Evolutionary conservation across 1,140 invertebrate genomes (phyloP).

Genomic region (Heliconius eleuchia): DNA sequence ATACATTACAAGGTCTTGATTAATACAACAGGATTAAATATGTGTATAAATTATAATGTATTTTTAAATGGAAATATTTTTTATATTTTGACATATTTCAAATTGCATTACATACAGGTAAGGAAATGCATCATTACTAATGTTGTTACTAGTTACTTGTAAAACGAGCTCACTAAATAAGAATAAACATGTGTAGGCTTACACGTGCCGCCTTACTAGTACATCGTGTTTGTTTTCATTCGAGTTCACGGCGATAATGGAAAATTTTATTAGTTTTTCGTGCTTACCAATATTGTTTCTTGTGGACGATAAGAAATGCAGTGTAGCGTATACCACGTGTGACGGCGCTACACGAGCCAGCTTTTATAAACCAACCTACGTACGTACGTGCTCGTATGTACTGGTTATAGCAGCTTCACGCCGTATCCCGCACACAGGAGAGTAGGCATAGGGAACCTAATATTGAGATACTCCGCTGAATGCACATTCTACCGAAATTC

Average conservation of each 20-base stretch:
- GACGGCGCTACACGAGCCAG: conserved; percentile 40
- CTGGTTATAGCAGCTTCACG: neutral
- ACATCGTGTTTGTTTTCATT: conserved; percentile 55
- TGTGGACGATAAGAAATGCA: conserved; percentile 60
- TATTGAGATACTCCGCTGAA: too few species aligned
- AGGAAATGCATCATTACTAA: neutral
- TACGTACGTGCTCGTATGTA: conserved; percentile 3
- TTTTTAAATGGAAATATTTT: too few species aligned
- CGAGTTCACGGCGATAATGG: conserved; percentile 57
- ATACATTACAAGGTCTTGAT: too few species aligned
- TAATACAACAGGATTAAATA: too few species aligned
- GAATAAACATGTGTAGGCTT: conserved; percentile 26
- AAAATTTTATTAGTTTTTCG: conserved; percentile 70
- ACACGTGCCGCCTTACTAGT: conserved; percentile 52
- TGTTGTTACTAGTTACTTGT: neutral
- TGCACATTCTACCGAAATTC: too few species aligned
- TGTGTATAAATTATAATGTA: too few species aligned
- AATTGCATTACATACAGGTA: too few species aligned
- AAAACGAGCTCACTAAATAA: neutral
- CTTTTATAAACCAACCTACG: conserved; percentile 27
- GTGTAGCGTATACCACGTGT: conserved; percentile 54
- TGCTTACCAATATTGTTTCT: conserved; percentile 61
- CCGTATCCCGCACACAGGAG: too few species aligned
- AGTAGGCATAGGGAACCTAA: too few species aligned
- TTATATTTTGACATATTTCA: too few species aligned